phyloP scores from a whole-genome alignment of 2,113 vertebrate species.

The Crotalus viridis region DNA sequence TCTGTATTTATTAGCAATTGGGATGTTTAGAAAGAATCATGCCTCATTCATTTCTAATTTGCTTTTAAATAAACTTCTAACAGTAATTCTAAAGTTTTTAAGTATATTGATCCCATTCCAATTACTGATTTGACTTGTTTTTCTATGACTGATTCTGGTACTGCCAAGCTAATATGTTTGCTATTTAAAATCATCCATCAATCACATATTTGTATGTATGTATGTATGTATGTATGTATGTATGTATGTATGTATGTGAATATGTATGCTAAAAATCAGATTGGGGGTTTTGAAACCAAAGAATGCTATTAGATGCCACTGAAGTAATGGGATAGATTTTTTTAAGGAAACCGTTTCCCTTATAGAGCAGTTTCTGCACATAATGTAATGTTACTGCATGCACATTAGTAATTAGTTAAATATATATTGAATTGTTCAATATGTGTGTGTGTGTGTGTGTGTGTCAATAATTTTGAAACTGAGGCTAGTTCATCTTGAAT shows the following conservation, averaged over 20 bases:
- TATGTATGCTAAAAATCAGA: background rate
- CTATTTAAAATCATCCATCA: background rate
- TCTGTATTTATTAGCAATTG: background rate
- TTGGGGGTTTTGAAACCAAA: background rate
- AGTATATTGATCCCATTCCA: background rate
- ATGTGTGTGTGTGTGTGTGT: too few relatives aligned
- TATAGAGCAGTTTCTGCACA: background rate
- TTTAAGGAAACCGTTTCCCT: background rate
- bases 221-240: background rate
- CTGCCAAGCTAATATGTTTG: background rate
- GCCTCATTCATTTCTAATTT: constrained; percentile 3
- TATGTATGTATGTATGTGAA: background rate
- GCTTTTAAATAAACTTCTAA: background rate
- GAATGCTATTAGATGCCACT: background rate
- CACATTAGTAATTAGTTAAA: background rate
- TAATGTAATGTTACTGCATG: background rate
- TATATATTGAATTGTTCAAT: background rate
- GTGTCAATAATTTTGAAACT: background rate
- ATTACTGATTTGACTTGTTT: background rate
- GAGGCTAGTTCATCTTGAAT: background rate
- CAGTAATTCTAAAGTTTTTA: background rate
- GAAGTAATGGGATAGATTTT: background rate
- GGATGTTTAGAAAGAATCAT: background rate
- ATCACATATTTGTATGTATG: background rate
- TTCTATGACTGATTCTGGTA: background rate